Evolutionary conservation across 2,797 vertebrate genomes (phyloP), one percentile per base, ranked within the genome.

Genomic region (Botia kubotai): DNA sequence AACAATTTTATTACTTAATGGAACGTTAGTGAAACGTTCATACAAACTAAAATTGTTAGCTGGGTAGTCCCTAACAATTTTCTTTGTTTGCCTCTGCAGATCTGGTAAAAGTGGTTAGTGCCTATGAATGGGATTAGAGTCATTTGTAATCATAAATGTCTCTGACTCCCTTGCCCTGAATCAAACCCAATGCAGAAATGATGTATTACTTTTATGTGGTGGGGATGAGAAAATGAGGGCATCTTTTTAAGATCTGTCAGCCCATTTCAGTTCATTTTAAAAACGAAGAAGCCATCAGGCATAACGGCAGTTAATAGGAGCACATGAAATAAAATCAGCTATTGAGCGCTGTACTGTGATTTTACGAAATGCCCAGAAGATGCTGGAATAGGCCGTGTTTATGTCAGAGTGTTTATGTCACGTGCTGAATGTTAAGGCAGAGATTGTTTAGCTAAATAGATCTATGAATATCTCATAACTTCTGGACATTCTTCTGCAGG

Each of bases 361-460:
- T 68, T 55, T 71, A 39, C 43, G 26, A 75, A 75, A 58, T 48
- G 33, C 23, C 46, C 60, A 52, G 23, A 66, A 71, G 74, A 79
- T 33, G 2, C 67, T 66, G 29, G 50, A 86, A 84, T 46, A 84
- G 82, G 39, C 73, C 2, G 23, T 26, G 23, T 26, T 26, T 26
- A 26, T 26, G 23, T 26, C 23, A 58, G 60, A 63, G 46, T 66
- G 74, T 82, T 84, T 82, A 75, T 80, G 74, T 60, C 19, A 29
- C 52, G 53, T 68, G 68, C 26, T 48, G 66, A 84, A 82, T 76
- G 74, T 36, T 53, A 58, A 72, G 63, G 73, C 48, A 72, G 65
- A 75, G 58, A 80, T 77, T 80, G 80, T 70, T 63, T 72, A 67
- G 39, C 69, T 84, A 82, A 84, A 84, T 82, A 23, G 77, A 26